phyloP scores from a whole-genome alignment of 2,888 invertebrate genomes.

The Melikaiella ostensackeni region DNA sequence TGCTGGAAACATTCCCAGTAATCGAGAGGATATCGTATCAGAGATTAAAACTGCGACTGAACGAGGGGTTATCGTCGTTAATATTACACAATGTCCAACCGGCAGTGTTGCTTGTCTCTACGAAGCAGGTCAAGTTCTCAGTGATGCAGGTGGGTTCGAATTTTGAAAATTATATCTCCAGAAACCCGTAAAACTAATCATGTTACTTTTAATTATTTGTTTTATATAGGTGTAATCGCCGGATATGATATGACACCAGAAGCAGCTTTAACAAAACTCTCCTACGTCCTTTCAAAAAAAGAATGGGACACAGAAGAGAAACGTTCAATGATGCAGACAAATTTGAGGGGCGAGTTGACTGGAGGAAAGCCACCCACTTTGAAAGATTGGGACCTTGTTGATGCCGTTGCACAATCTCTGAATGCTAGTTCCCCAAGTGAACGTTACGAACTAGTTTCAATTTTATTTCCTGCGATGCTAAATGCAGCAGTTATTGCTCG shows the following conservation, averaged over 20 bases:
- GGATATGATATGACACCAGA: slow-evolving; percentile 96
- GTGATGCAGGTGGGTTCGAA: slow-evolving; percentile 64
- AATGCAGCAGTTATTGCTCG: slow-evolving; percentile 81
- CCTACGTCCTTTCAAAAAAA: slow-evolving; percentile 91
- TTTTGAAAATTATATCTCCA: slow-evolving; percentile 9
- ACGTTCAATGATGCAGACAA: slow-evolving; percentile 86
- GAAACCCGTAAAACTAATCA: too few relatives aligned
- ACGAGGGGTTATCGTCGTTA: slow-evolving; percentile 91
- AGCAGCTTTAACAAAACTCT: slow-evolving; percentile 93
- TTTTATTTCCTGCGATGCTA: slow-evolving; percentile 85
- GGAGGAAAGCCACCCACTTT: slow-evolving; percentile 69
- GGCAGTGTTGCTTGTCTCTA: slow-evolving; percentile 91
- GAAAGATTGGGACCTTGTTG: slow-evolving; percentile 79
- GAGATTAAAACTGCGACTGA: slow-evolving; percentile 85
- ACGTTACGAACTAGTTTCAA: slow-evolving; percentile 79
- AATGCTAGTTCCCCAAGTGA: slow-evolving; percentile 80
- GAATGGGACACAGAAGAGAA: slow-evolving; percentile 83
- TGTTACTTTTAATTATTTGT: not conserved
- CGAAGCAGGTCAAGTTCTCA: slow-evolving; percentile 85
- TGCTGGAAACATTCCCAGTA: slow-evolving; percentile 93
- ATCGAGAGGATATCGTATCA: slow-evolving; percentile 87
- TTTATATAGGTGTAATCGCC: slow-evolving; percentile 84
- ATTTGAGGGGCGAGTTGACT: slow-evolving; percentile 90
- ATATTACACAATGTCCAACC: slow-evolving; percentile 93
- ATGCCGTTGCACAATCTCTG: slow-evolving; percentile 81